These are phyloP conservation scores for Chaenodraco wilsoni DNA, from an alignment of 2,797 vertebrate species.

Conservation along the genomic window DNA sequence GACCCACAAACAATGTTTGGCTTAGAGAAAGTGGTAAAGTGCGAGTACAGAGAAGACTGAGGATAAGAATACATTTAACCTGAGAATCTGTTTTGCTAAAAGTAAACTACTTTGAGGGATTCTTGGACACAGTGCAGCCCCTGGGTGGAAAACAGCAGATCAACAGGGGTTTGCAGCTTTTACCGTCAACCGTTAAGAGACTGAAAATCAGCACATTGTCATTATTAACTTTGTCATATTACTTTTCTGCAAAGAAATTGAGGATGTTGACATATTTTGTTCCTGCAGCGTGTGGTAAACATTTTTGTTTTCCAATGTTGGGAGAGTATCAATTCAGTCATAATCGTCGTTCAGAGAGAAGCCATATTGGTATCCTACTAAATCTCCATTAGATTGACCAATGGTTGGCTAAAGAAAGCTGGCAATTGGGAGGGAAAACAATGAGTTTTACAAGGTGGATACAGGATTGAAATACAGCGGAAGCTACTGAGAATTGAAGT, in stretches of 20 bases:
- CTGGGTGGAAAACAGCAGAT: slow-evolving; percentile 43
- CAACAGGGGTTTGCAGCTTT: slow-evolving; percentile 39
- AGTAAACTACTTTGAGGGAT: slow-evolving; percentile 37
- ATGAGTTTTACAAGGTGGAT: neutral
- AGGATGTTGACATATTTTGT: neutral
- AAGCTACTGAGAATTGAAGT: neutral
- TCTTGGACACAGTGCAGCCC: slow-evolving; percentile 38
- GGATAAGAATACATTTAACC: slow-evolving; percentile 44
- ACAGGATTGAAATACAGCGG: neutral
- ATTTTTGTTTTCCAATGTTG: neutral
- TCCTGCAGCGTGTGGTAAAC: neutral
- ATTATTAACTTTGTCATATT: slow-evolving; percentile 10
- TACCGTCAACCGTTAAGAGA: slow-evolving; percentile 8
- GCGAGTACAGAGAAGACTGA: slow-evolving; percentile 19
- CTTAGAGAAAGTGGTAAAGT: slow-evolving; percentile 30
- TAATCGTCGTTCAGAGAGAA: neutral
- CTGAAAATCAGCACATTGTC: slow-evolving; percentile 25
- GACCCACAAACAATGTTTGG: slow-evolving; percentile 46
- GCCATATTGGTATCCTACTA: neutral
- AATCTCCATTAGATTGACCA: neutral
- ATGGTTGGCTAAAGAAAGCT: neutral
- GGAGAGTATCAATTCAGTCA: too few species aligned
- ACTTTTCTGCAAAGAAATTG: slow-evolving; percentile 5
- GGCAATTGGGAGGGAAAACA: neutral
- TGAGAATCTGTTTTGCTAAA: slow-evolving; percentile 30